A percentile compares a stretch with the other conserved stretches of the same genome.
Conservation (phyloP, 2,888 invertebrate species). For the Hololepta plana region DNA sequence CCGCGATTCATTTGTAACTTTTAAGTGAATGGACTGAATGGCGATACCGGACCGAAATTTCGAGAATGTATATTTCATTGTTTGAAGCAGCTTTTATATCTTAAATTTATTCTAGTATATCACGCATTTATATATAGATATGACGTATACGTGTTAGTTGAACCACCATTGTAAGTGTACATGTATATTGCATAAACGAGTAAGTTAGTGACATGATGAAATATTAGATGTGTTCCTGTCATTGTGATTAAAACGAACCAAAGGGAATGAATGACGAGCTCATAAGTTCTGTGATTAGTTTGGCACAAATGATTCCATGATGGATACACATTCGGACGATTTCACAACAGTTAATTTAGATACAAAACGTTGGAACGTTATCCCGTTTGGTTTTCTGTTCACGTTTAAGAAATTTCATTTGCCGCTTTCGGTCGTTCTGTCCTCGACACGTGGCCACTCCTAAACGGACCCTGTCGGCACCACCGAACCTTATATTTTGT, state of each 20-base stretch:
- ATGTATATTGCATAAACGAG: too few relatives aligned
- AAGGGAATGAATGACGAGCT: too few relatives aligned
- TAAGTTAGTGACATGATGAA: slow-evolving; percentile 7
- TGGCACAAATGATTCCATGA: too few relatives aligned
- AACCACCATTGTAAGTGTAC: too few relatives aligned
- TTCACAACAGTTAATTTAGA: too few relatives aligned
- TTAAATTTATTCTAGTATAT: slow-evolving; percentile 7
- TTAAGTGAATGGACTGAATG: background rate
- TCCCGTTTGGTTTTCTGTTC: slow-evolving; percentile 18
- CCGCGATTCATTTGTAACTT: slow-evolving; percentile 5
- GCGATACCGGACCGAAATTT: background rate
- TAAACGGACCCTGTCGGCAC: too few relatives aligned
- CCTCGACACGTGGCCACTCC: slow-evolving; percentile 19
- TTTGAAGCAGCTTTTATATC: slow-evolving; percentile 7
- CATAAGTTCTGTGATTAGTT: too few relatives aligned
- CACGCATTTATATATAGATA: too few relatives aligned
- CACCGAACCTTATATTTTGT: too few relatives aligned
- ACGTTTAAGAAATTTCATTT: slow-evolving; percentile 22
- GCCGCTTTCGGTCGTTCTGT: slow-evolving; percentile 16
- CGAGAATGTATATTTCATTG: slow-evolving; percentile 6
- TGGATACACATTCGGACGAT: too few relatives aligned
- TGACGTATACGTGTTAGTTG: too few relatives aligned
- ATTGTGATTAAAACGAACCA: slow-evolving; percentile 6
- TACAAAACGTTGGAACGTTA: too few relatives aligned
- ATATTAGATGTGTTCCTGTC: slow-evolving; percentile 6